phyloP scores from a whole-genome alignment of 1,140 invertebrate species.

The Caenorhabditis latens region DNA sequence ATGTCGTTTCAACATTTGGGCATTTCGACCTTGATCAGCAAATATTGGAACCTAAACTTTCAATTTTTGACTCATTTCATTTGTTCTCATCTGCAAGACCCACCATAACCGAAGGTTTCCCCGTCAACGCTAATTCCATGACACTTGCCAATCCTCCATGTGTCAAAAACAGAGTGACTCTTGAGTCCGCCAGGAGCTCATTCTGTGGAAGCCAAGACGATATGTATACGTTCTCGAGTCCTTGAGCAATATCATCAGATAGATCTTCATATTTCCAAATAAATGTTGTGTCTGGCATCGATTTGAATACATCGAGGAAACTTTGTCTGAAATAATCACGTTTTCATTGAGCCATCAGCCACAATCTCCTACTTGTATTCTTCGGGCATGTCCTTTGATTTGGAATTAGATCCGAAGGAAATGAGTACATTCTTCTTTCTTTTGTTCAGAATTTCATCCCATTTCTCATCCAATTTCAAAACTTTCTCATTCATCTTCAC shows the following conservation, averaged over 20 bases:
- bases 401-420: constrained; percentile 67
- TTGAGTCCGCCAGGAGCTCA: constrained; percentile 67
- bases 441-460: constrained; percentile 55
- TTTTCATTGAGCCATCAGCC: not conserved
- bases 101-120: constrained; percentile 69
- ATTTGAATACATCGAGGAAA: constrained; percentile 22
- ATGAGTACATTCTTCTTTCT: constrained; percentile 63
- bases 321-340: constrained; percentile 26
- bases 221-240: constrained; percentile 57
- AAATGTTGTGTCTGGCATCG: constrained; percentile 62
- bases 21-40: constrained; percentile 69
- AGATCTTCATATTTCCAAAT: constrained; percentile 68
- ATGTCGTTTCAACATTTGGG: constrained; percentile 61
- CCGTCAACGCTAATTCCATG: constrained; percentile 67
- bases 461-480: constrained; percentile 40
- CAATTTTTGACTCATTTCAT: not conserved
- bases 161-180: constrained; percentile 69
- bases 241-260: constrained; percentile 23
- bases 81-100: not conserved
- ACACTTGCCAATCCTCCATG: constrained; percentile 70
- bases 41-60: constrained; percentile 67
- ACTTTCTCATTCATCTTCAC: constrained; percentile 36
- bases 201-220: constrained; percentile 66
- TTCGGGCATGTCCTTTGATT: constrained; percentile 63
- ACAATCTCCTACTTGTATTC: constrained; percentile 52